Evolutionary conservation across 2,797 vertebrate genomes (phyloP).

Genomic region (Anguilla pacifica): DNA sequence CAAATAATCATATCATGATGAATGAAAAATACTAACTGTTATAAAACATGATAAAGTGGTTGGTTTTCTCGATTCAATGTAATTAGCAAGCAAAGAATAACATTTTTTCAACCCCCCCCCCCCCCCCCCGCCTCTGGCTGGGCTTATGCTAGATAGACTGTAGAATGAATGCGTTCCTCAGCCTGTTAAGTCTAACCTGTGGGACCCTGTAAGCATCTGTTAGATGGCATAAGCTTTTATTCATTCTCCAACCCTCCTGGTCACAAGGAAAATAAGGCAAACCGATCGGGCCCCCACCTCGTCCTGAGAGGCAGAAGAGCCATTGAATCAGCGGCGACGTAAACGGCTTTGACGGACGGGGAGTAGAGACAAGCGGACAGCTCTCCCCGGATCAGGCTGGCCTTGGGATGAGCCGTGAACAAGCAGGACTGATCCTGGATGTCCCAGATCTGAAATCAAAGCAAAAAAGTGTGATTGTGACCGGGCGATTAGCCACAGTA

Average conservation of each 20-base stretch:
- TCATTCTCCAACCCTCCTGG: background rate
- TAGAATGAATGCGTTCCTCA: too few relatives aligned
- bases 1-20: too few relatives aligned
- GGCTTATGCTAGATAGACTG: too few relatives aligned
- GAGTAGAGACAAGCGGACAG: slow-evolving; percentile 68
- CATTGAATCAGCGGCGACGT: slow-evolving; percentile 63
- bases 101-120: too few relatives aligned
- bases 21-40: too few relatives aligned
- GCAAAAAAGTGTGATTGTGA: background rate
- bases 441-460: slow-evolving; percentile 73
- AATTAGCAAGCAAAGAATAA: too few relatives aligned
- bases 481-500: background rate
- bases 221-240: too few relatives aligned
- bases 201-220: too few relatives aligned
- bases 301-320: slow-evolving; percentile 67
- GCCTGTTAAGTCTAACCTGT: too few relatives aligned
- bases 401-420: slow-evolving; percentile 66
- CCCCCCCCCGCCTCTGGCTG: too few relatives aligned
- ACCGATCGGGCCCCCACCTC: slow-evolving; percentile 57
- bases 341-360: slow-evolving; percentile 61
- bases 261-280: slow-evolving; percentile 30
- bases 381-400: slow-evolving; percentile 65
- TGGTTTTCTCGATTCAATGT: too few relatives aligned
- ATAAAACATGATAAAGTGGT: too few relatives aligned
- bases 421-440: slow-evolving; percentile 75